Base-by-base conservation (phyloP, 2,888 invertebrate species). In the Alcis repandata region DNA sequence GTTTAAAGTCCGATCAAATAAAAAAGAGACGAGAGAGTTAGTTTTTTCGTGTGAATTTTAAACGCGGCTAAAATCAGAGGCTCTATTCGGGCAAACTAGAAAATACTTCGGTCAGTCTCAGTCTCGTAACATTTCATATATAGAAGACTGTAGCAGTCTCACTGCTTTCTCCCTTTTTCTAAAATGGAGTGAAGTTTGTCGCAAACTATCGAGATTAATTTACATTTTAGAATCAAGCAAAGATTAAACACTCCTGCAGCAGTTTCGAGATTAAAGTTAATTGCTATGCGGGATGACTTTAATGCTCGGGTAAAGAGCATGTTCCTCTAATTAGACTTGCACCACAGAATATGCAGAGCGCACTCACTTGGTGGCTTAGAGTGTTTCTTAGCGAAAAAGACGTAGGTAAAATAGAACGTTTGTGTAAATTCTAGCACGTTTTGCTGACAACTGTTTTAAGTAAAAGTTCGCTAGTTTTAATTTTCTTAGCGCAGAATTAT, bases 301-400 rank as follows among this genome's bases (percentile, higher is more conserved):
- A 69, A 69, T 71, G 66, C 62, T 65, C 60, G 66, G 67, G 52
- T 64, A 59, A 71, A 57, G 49, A 63, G 63, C 64, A 58, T 68
- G 66, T 64, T 59, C 52, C 63, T 60, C 60, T 73, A 73, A 71
- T 73, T 71, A 69, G 62, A 57, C 57, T 68, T 63, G 32, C 22
- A 48, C 46, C 38, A 15, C 32, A 46, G 41, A 63, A 63, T 57
- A 57, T 63, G 63, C 57, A 45, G 49, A 27, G 13, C n/a, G 20
- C 48, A 40, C 36, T 36, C 20, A 61, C 48, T 54, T 60, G 36
- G 59, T 40, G 27, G 54, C 7, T 48, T 48, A 41, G 38, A 46
- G 40, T 20, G 33, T 61, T 48, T 46, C 38, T 38, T 36, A n/a
- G 36, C n/a, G 41, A 20, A 32, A 53, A 61, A 32, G 43, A 32